Evolutionary conservation across 2,888 invertebrate genomes (phyloP), one percentile per base, ranked within the genome.

Genomic region (Campoplex nolae): DNA sequence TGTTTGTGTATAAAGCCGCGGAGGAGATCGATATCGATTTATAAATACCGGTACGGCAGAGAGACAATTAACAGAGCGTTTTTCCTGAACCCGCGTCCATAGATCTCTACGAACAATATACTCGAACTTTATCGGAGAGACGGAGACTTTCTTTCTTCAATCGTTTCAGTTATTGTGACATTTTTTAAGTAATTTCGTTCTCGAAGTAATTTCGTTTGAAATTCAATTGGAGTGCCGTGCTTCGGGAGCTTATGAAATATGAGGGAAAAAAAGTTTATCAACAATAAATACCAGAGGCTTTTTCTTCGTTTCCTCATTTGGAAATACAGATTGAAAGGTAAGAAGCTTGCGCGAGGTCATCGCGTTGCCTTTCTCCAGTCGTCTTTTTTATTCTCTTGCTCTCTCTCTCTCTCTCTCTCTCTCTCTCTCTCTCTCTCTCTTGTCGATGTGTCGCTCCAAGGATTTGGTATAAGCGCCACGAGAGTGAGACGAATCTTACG

Each of bases 281-380:
- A 18, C 18, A 38, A 7, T 18, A 9, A 68, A 28, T 62, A 16
- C 9, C 11, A 62, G 58, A 23, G 23, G 58, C 58, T 58, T 77
- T 85, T 45, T 83, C 58, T 67, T 68, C 54, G 45, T 88, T 86
- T 75, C 84, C 84, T 73, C 81, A 75, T 77, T 81, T 65, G 62
- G 77, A 71, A 51, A 56, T 76, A 67, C 45, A 68, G 73, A 79
- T 54, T 42, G 18, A 42, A 77, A 87, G 76, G 42, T 38, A 73
- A 70, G 62, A 67, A 45, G 74, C 75, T 70, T 74, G 65, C 88
- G 87, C 88, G 87, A 84, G 88, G 88, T 88, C 80, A 85, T 84
- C 87, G 73, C 83, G 83, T 67, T 67, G 51, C 62, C 84, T 86
- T 85, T 85, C 85, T 85, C 73, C 73, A 38, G 35, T 67, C 32